A percentile compares a stretch with the other conserved stretches of the same genome.
These are phyloP conservation scores for Oriolus oriolus DNA, from an alignment of 2,113 vertebrate species.

Conservation along the genomic window DNA sequence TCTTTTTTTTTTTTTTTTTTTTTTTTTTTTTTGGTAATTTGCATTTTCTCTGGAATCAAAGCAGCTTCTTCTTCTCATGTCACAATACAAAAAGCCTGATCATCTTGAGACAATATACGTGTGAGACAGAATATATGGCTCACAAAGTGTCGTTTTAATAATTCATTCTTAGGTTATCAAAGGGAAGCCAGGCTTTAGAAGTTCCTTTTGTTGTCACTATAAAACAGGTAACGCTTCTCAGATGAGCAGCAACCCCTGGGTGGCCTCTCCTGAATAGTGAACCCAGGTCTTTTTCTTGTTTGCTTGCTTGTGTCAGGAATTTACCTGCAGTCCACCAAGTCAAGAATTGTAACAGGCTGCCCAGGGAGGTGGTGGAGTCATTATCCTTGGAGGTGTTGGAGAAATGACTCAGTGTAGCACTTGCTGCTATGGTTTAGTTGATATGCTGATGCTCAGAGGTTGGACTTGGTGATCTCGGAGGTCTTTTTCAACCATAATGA, in stretches of 20 bases:
- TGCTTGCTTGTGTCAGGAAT: neutral
- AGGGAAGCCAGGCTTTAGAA: neutral
- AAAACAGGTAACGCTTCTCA: neutral
- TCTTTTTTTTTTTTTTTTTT: neutral
- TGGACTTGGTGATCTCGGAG: neutral
- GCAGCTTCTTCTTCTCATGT: neutral
- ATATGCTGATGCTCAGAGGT: neutral
- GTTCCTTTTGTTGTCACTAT: neutral
- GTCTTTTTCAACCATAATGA: neutral
- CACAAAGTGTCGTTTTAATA: constrained; percentile 27
- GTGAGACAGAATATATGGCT: neutral
- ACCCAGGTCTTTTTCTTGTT: neutral
- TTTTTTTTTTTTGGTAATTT: neutral
- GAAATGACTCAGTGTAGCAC: too few species aligned
- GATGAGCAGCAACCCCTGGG: neutral
- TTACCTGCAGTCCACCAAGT: neutral
- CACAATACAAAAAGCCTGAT: neutral
- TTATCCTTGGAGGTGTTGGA: neutral
- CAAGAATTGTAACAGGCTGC: neutral
- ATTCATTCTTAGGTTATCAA: neutral
- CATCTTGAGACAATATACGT: neutral
- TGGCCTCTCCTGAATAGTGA: neutral
- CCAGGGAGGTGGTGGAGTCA: neutral
- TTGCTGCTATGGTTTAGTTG: neutral
- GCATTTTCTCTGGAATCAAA: constrained; percentile 31